These are phyloP conservation scores for Idaea aversata DNA, from an alignment of 2,888 invertebrate genomes.

Conservation along the genomic window DNA sequence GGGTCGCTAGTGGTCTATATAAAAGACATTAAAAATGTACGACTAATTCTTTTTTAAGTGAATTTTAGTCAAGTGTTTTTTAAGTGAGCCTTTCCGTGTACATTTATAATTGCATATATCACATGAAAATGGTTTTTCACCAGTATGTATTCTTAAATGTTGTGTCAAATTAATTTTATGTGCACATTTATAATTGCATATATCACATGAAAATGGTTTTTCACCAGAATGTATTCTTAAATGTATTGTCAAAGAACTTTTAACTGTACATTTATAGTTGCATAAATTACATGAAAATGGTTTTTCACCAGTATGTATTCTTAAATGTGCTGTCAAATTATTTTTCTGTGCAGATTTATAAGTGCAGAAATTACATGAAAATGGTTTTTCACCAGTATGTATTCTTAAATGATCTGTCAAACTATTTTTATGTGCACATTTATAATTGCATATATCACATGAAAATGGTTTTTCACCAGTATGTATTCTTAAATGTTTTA, in stretches of 20 bases:
- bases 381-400: constrained; percentile 13
- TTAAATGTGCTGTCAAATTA: neutral
- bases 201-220: constrained; percentile 14
- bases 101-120: constrained; percentile 4
- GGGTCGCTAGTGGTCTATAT: no score
- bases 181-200: constrained; percentile 12
- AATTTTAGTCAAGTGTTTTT: constrained; percentile 5
- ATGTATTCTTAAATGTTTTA: constrained; percentile 13
- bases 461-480: constrained; percentile 10
- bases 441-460: constrained; percentile 14
- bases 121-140: constrained; percentile 5
- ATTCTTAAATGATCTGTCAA: constrained; percentile 3
- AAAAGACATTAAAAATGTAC: no score
- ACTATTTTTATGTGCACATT: neutral
- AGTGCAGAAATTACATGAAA: constrained; percentile 11
- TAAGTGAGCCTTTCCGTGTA: constrained; percentile 6
- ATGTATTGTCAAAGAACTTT: constrained; percentile 14
- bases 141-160: constrained; percentile 16
- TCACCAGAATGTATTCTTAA: constrained; percentile 15
- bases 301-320: constrained; percentile 10
- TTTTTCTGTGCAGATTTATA: constrained; percentile 2
- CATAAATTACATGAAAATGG: constrained; percentile 12
- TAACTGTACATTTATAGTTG: constrained; percentile 5
- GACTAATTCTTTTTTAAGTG: neutral
- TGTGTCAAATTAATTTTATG: constrained; percentile 10